Evolutionary conservation across 2,113 vertebrate genomes (phyloP).

Genomic region (Acrocephalus arundinaceus): DNA sequence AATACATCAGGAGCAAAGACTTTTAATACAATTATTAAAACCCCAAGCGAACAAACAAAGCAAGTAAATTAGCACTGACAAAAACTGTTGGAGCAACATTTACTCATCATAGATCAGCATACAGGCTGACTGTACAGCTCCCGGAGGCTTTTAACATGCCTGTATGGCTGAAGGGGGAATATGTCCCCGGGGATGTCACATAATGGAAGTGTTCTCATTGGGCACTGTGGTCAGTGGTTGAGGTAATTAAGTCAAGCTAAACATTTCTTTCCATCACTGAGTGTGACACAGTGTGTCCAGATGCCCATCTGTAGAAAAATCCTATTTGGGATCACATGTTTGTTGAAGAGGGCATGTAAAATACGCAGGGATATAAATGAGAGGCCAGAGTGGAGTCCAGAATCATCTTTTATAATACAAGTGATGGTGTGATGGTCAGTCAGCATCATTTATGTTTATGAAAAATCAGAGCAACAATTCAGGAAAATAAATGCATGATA

Average conservation of each 20-base stretch:
- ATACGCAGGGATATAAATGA: not conserved
- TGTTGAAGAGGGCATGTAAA: not conserved
- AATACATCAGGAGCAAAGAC: constrained; percentile 42
- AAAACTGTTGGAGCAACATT: not conserved
- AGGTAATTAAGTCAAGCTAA: not conserved
- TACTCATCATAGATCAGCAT: not conserved
- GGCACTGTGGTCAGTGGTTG: not conserved
- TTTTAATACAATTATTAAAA: constrained; percentile 46
- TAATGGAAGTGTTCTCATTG: not conserved
- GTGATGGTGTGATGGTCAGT: not conserved
- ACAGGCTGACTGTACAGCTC: not conserved
- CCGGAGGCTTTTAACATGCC: not conserved
- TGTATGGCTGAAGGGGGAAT: not conserved
- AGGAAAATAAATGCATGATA: not conserved
- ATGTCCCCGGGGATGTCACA: not conserved
- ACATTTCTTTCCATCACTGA: not conserved
- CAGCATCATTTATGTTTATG: not conserved
- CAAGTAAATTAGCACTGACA: constrained; percentile 27
- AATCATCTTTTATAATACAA: not conserved
- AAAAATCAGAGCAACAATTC: not conserved
- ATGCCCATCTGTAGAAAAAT: not conserved
- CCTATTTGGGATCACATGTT: not conserved
- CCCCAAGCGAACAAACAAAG: constrained; percentile 21
- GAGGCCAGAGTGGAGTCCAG: not conserved
- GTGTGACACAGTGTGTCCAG: not conserved